Conservation (phyloP, 1,140 invertebrate genomes). For the Sycobia sp. region DNA sequence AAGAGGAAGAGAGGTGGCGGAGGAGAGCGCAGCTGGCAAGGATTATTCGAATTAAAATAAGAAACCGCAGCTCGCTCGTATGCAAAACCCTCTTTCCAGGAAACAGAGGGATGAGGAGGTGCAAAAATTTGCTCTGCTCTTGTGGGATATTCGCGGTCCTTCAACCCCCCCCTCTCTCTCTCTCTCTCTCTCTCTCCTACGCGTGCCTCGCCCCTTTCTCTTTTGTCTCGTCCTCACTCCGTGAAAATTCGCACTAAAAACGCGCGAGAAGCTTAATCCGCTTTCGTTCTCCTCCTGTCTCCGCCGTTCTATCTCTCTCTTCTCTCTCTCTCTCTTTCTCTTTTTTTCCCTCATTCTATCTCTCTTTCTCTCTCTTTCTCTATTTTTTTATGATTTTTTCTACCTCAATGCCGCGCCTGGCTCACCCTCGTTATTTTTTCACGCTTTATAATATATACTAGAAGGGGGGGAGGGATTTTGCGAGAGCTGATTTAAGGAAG, state of each 20-base stretch:
- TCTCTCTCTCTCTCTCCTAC: too few species aligned
- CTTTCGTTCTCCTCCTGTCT: neutral
- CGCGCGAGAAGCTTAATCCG: neutral
- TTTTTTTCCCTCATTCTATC: neutral
- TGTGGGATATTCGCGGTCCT: too few species aligned
- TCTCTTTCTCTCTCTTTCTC: neutral
- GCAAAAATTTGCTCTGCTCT: neutral
- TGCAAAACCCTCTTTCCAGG: neutral
- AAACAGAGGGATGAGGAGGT: neutral
- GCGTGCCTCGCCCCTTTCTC: too few species aligned
- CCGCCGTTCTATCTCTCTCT: too few species aligned
- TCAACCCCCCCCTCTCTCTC: too few species aligned
- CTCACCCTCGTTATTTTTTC: too few species aligned
- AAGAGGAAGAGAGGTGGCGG: too few species aligned
- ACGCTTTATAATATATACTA: neutral
- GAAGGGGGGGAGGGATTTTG: neutral
- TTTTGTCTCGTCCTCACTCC: neutral
- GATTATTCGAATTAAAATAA: too few species aligned
- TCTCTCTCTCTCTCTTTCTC: neutral
- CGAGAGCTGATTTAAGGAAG: neutral
- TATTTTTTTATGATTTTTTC: too few species aligned
- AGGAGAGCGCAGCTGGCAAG: too few species aligned
- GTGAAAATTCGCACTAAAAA: neutral
- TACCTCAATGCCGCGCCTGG: too few species aligned
- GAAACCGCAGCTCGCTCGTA: too few species aligned